Percentiles rank a stretch among this genome's conserved stretches.
phyloP scores from a whole-genome alignment of 2,797 vertebrate genomes.

The Petrocephalus sullivani region DNA sequence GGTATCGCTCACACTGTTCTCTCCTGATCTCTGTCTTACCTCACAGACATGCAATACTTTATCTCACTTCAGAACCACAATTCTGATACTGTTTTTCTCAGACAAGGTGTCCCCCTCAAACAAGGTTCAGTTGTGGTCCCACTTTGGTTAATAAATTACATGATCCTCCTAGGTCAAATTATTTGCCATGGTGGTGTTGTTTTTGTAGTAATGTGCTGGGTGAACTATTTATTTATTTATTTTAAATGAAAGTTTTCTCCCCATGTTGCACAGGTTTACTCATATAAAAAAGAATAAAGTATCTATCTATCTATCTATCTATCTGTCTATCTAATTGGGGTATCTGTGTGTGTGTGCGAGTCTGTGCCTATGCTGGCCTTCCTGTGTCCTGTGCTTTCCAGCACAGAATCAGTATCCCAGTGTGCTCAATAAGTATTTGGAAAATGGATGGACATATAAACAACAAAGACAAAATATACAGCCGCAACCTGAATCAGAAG shows the following conservation, averaged over 20 bases:
- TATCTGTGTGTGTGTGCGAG: not conserved
- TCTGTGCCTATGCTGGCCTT: not conserved
- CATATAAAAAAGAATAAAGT: not conserved
- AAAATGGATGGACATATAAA: not conserved
- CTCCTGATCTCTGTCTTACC: not conserved
- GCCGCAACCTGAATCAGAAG: not conserved
- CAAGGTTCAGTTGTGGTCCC: not conserved
- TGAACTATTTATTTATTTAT: not conserved
- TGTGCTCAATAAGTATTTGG: not conserved
- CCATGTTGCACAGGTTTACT: not conserved
- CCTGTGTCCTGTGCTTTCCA: not conserved
- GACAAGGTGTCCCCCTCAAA: not conserved
- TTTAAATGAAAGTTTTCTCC: not conserved
- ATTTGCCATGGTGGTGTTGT: not conserved
- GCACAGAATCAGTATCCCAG: not conserved
- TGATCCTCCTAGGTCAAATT: not conserved
- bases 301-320: too few relatives aligned
- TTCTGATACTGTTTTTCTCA: not conserved
- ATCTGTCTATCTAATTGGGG: not conserved
- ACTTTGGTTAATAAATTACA: not conserved
- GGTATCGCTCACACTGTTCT: not conserved
- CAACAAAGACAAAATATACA: not conserved
- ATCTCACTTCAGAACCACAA: not conserved
- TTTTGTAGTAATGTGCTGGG: not conserved
- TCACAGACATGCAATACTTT: not conserved